Conservation (phyloP, 1,140 invertebrate species). For the Portunus trituberculatus region DNA sequence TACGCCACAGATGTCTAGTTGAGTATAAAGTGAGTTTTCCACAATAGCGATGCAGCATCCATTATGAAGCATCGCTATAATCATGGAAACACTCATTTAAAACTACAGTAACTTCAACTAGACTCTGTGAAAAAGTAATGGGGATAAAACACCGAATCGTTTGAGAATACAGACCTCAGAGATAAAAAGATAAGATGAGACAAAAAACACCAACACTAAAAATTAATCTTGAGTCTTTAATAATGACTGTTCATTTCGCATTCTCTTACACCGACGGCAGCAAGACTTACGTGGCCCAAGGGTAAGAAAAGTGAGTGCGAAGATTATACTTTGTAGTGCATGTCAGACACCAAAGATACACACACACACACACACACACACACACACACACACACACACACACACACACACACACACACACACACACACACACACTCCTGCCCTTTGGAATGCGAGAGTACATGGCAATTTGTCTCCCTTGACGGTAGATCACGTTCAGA, state of each 20-base stretch:
- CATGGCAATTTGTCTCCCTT: neutral
- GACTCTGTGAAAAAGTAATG: no score
- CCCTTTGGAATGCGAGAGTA: neutral
- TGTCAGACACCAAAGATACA: neutral
- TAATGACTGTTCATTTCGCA: conserved; percentile 34
- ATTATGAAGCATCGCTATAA: no score
- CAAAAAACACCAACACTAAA: neutral
- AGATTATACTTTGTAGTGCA: neutral
- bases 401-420: conserved; percentile 27
- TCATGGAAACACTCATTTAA: no score
- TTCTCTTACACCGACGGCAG: neutral
- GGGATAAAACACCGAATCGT: no score
- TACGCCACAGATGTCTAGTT: no score
- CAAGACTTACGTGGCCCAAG: neutral
- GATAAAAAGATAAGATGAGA: neutral
- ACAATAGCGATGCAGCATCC: no score
- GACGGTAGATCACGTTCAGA: neutral
- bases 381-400: conserved; percentile 28
- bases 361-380: conserved; percentile 27
- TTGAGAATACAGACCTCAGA: no score
- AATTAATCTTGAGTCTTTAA: neutral
- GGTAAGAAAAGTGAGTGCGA: conserved; percentile 26
- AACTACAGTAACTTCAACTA: no score
- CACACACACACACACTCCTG: neutral
- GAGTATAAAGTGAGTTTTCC: no score